Evolutionary conservation across 2,113 vertebrate genomes (phyloP).

Genomic region (Amazona vittata): DNA sequence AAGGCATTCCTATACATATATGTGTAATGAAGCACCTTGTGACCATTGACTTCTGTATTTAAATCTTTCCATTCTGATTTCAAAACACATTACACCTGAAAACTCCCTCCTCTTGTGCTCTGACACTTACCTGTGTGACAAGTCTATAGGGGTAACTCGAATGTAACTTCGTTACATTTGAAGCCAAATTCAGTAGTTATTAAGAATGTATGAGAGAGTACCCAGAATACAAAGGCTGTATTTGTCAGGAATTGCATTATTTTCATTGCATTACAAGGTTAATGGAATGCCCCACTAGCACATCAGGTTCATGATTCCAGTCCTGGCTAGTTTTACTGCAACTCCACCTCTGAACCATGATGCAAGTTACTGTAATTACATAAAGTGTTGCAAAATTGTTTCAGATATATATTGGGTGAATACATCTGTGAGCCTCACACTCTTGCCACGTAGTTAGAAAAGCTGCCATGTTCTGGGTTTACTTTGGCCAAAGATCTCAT

Average conservation of each 20-base stretch:
- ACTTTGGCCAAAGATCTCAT: not conserved
- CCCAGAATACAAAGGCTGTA: not conserved
- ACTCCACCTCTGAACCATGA: not conserved
- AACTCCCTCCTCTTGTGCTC: not conserved
- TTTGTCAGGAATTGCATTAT: not conserved
- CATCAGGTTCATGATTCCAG: not conserved
- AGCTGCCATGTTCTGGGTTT: not conserved
- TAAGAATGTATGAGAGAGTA: not conserved
- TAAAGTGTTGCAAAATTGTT: not conserved
- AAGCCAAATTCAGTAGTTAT: not conserved
- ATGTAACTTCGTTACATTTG: not conserved
- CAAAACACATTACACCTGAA: not conserved
- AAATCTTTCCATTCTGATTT: not conserved
- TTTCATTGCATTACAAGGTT: not conserved
- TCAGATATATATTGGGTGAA: not conserved
- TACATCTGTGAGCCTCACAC: not conserved
- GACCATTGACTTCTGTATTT: not conserved
- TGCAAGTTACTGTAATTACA: constrained; percentile 10
- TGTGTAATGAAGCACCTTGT: not conserved
- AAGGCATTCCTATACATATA: not conserved
- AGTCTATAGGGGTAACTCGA: not conserved
- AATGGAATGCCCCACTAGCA: not conserved
- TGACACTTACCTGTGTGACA: not conserved
- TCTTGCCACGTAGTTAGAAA: fast-evolving
- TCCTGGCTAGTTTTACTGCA: not conserved